These are phyloP conservation scores for Bolinopsis microptera DNA, from an alignment of 37 sponge, comb jelly and placozoan species.

Conservation along the genomic window DNA sequence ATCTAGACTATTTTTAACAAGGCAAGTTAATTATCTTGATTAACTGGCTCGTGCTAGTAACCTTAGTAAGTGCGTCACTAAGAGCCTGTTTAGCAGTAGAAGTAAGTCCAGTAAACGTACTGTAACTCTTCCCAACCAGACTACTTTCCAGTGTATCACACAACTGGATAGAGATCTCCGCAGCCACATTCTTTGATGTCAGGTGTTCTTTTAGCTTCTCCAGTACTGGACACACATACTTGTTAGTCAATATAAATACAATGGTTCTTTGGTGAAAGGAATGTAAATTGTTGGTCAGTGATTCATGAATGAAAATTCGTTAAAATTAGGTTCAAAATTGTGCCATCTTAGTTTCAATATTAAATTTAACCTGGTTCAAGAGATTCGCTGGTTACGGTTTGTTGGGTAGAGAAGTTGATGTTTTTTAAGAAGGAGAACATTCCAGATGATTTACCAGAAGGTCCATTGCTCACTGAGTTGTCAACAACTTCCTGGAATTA, in stretches of 20 bases:
- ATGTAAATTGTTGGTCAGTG: too few relatives aligned
- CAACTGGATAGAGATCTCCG: slow-evolving; percentile 82
- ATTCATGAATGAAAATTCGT: too few relatives aligned
- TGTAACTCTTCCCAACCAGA: slow-evolving; percentile 80
- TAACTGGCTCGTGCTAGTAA: too few relatives aligned
- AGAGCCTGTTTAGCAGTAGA: slow-evolving; percentile 26
- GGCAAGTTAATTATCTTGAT: too few relatives aligned
- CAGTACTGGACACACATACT: slow-evolving; percentile 80
- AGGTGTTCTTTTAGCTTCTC: slow-evolving; percentile 95
- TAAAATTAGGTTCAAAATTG: not conserved
- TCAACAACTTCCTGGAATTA: not conserved
- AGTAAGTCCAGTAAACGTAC: slow-evolving; percentile 79
- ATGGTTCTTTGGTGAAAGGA: too few relatives aligned
- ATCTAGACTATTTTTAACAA: too few relatives aligned
- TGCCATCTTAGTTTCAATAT: not conserved
- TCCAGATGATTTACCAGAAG: slow-evolving; percentile 67
- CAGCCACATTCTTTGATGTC: slow-evolving; percentile 90
- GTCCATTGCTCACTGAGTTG: not conserved
- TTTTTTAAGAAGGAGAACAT: slow-evolving; percentile 83
- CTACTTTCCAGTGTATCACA: slow-evolving; percentile 81
- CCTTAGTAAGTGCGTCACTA: slow-evolving; percentile 40
- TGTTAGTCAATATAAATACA: too few relatives aligned
- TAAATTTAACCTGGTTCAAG: slow-evolving; percentile 60
- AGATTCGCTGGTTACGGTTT: slow-evolving; percentile 75
- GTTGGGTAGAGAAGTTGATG: slow-evolving; percentile 73